Conservation (phyloP, 2,113 vertebrate genomes). For the Macaca nemestrina region DNA sequence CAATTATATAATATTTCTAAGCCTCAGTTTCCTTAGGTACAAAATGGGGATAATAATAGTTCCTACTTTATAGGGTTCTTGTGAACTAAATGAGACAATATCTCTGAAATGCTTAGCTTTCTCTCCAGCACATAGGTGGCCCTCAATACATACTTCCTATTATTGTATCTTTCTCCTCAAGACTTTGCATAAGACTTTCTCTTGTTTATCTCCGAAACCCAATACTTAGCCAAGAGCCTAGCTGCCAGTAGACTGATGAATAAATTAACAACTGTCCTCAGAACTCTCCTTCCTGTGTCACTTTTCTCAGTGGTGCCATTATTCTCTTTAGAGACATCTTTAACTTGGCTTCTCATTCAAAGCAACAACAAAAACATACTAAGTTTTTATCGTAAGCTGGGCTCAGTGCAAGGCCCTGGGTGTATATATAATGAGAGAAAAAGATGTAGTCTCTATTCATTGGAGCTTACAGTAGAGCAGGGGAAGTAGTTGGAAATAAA, state of each 20-base stretch:
- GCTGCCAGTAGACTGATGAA: slow-evolving; percentile 67
- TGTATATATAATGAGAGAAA: slow-evolving; percentile 15
- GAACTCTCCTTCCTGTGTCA: slow-evolving; percentile 14
- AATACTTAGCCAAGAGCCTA: slow-evolving; percentile 39
- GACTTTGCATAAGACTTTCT: slow-evolving; percentile 49
- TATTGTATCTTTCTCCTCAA: background rate
- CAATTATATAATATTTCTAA: slow-evolving; percentile 17
- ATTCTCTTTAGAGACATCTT: background rate
- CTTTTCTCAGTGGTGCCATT: background rate
- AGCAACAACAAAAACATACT: slow-evolving; percentile 3
- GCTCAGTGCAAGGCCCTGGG: background rate
- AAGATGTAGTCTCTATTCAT: background rate
- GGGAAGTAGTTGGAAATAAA: slow-evolving; percentile 23
- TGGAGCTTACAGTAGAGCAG: background rate
- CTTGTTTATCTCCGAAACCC: slow-evolving; percentile 65
- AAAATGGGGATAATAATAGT: background rate
- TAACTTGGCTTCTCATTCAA: slow-evolving; percentile 14
- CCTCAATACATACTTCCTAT: background rate
- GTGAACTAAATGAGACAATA: background rate
- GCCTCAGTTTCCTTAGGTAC: slow-evolving; percentile 10
- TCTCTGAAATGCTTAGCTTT: background rate
- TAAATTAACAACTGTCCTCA: slow-evolving; percentile 69
- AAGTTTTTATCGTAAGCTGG: background rate
- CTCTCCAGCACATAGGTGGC: background rate
- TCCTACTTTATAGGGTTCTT: background rate